Base-by-base conservation (phyloP, 92 coral and sea anemone species). In the Epizoanthus fatuus region DNA sequence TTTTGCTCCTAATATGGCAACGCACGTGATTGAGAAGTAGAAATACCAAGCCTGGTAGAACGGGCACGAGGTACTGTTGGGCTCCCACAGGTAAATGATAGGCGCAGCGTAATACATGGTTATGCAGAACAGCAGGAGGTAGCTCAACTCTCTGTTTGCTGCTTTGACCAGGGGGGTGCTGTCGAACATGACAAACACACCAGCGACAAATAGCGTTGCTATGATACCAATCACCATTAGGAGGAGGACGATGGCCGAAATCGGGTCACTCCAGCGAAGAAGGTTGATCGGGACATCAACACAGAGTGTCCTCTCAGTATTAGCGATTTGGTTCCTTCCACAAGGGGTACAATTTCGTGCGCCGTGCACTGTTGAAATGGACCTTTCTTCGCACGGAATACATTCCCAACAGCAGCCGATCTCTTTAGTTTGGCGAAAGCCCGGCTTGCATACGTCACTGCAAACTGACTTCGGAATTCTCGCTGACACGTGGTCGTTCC, bases 371-470 rank as follows among this genome's bases (percentile, higher is more conserved):
- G 59, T 65, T 0, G 98, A 86, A 20, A 94, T 85, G 37, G 90
- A 81, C 70, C 88, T 82, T 63, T 67, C 78, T 7, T 86, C 74
- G 72, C 98, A 94, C 5, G 68, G 54, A 39, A 94, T 90, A 79
- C 98, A 94, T 55, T 94, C 92, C 98, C 98, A 94, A 38, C 98
- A 94, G 38, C 98, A 94, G 47, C 88, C 87, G 3, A 89, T 71
- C 52, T 87, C 69, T 35, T 39, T 66, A 4, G 98, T 94, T 71
- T 94, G 98, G 73, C 98, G 88, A 67, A 72, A 87, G 4, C 98
- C 98, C 35, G 98, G 95, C 8, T 25, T 42, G 62, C 98, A 94
- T 1, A 25, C 57, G 67, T 92, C 95, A 35, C 88, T 90, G 70
- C 98, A 94, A 40, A 94, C 89, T 29, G 98, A 94, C 49, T 86